phyloP scores from a whole-genome alignment of 2,113 vertebrate genomes.

The Nymphicus hollandicus region DNA sequence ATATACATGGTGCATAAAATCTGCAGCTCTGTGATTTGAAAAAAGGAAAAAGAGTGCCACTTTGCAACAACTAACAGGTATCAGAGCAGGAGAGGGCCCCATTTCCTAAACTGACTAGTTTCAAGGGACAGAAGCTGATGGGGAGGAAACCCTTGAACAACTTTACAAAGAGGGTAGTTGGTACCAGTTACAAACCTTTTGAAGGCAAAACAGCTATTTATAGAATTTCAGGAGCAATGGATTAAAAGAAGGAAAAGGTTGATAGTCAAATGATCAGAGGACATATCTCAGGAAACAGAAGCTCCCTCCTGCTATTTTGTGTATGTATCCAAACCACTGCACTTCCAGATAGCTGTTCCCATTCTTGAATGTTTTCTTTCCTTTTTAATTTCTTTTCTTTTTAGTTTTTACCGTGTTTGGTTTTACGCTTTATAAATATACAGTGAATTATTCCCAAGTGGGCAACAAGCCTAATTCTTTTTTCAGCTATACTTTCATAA shows the following conservation, averaged over 20 bases:
- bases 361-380: not conserved
- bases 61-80: not conserved
- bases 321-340: not conserved
- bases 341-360: not conserved
- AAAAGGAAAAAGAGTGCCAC: not conserved
- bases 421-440: not conserved
- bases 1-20: not conserved
- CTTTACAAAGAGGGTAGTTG: not conserved
- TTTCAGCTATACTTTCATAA: constrained; percentile 13
- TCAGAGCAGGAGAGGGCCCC: not conserved
- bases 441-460: not conserved
- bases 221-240: not conserved
- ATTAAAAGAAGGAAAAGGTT: not conserved
- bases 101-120: not conserved
- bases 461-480: constrained; percentile 24
- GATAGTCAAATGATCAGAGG: not conserved
- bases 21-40: not conserved
- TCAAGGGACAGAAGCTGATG: not conserved
- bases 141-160: not conserved
- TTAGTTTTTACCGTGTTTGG: not conserved
- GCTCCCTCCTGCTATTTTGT: not conserved
- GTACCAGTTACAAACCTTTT: not conserved
- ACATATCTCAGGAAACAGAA: not conserved
- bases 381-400: not conserved
- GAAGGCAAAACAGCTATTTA: not conserved